Base-by-base conservation (phyloP, 2,113 vertebrate genomes). In the Leptosomus discolor region DNA sequence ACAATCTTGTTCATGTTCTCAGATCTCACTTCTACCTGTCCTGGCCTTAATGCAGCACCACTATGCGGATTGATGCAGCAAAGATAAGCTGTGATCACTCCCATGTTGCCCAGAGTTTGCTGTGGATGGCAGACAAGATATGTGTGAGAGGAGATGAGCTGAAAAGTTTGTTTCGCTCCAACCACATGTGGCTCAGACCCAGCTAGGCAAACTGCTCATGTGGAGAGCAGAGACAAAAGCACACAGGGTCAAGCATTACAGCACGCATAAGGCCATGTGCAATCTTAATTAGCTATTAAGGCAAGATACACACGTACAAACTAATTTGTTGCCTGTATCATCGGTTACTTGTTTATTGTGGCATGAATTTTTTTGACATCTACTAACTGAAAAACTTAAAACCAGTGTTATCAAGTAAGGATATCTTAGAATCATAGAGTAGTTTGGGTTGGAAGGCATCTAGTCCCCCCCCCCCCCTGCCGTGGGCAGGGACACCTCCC, bases 101-200 rank as follows among this genome's bases (percentile, higher is more conserved):
- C 41, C 23, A 2, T 0, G 9, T 7, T 58, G 16, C 19, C 39
- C 51, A 57, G 27, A n/a, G 27, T 4, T 61, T 9, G 2, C 60
- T 61, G 56, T 17, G 34, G 16, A 9, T 24, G 41, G 23, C 29
- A 80, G 46, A 41, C 39, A 54, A 67, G 30, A 8, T 4, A 2
- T 0, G 1, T 3, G 20, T 37, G 64, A 68, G 34, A 15, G 0
- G 6, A 68, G 37, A 9, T 15, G 24, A 10, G 13, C 0, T 30
- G 43, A 51, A 56, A 88, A 76, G 46, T 32, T 26, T 39, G 39
- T 50, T 80, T 39, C 70, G 27, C 7, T 45, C n/a, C 36, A 87
- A 12, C 20, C 12, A 21, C 6, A 1, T 1, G n/a, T 0, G 2
- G 30, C 43, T 48, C 54, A 54, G 45, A 27, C 15, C n/a, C 32